These are phyloP conservation scores for Oreocharis arfaki DNA, from an alignment of 2,113 vertebrate species.

Conservation along the genomic window DNA sequence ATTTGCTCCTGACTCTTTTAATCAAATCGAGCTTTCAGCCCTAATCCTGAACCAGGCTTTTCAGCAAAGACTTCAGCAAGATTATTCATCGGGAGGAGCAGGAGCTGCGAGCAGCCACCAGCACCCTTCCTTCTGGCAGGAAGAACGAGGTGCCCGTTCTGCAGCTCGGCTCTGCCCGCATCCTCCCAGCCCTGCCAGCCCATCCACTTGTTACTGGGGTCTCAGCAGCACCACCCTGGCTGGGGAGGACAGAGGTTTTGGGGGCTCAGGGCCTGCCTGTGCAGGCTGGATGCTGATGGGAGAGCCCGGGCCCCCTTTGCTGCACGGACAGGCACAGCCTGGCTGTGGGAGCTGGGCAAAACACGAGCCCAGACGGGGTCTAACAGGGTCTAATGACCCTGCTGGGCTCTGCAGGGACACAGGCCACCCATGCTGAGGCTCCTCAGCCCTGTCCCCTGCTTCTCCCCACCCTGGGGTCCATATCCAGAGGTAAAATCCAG, in stretches of 20 bases:
- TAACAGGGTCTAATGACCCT: rapidly evolving
- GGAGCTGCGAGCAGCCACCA: not conserved
- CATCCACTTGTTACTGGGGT: rapidly evolving
- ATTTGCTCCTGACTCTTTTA: constrained; percentile 35
- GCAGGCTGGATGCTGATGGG: rapidly evolving
- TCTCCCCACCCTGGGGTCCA: not conserved
- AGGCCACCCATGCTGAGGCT: rapidly evolving
- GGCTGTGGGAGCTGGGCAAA: not conserved
- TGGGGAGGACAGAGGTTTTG: not conserved
- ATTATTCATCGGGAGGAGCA: not conserved
- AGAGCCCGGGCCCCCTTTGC: rapidly evolving
- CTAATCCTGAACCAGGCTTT: not conserved
- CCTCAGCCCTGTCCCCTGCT: not conserved
- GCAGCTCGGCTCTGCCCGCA: not conserved
- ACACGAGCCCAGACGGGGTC: rapidly evolving
- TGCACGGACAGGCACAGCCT: not conserved
- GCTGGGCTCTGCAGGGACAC: not conserved
- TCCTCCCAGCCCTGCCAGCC: too few relatives aligned
- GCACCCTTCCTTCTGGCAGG: not conserved
- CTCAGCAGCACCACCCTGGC: rapidly evolving
- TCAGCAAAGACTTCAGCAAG: not conserved
- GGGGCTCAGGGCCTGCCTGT: not conserved
- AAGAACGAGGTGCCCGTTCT: not conserved
- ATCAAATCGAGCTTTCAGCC: constrained; percentile 34
- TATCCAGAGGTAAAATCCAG: rapidly evolving